Conservation (phyloP, 2,113 vertebrate genomes). For the Sinocyclocheilus maitianheensis region DNA sequence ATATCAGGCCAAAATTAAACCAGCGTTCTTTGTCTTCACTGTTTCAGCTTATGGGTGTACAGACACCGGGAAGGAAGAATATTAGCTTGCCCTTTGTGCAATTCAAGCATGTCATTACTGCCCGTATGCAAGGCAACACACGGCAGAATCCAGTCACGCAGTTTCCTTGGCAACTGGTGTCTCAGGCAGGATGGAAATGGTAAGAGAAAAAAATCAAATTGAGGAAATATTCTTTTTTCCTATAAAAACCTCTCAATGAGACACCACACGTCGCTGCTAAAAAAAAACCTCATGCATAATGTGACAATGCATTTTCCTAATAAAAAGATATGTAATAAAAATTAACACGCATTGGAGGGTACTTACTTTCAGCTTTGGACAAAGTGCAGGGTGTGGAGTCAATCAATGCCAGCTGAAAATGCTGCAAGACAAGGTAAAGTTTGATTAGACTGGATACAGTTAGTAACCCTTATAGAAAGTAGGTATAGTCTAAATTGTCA, state of each 20-base stretch:
- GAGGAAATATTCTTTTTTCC: constrained; percentile 54
- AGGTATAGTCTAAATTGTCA: not conserved
- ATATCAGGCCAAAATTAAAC: constrained; percentile 45
- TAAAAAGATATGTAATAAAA: not conserved
- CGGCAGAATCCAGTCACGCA: constrained; percentile 49
- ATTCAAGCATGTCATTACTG: constrained; percentile 48
- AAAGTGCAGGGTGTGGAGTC: constrained; percentile 99
- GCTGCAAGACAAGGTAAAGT: constrained; percentile 74
- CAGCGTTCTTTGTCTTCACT: not conserved
- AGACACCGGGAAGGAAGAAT: constrained; percentile 47
- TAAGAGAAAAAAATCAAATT: constrained; percentile 51
- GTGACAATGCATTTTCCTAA: not conserved
- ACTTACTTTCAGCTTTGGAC: constrained; percentile 99
- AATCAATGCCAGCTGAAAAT: constrained; percentile 99
- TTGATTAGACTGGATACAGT: not conserved
- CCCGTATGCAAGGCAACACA: constrained; percentile 54
- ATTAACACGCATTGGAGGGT: constrained; percentile 4
- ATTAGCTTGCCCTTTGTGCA: constrained; percentile 47
- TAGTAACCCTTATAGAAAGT: not conserved
- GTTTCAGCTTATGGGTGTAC: not conserved
- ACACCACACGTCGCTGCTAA: not conserved
- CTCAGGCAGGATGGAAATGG: constrained; percentile 44
- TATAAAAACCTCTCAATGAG: not conserved
- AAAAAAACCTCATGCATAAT: not conserved
- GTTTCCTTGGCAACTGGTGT: constrained; percentile 71